Percentiles rank a stretch among this genome's conserved stretches.
Evolutionary conservation across 2,797 vertebrate species (phyloP).

Genomic region (Orientallactaga sibirica): DNA sequence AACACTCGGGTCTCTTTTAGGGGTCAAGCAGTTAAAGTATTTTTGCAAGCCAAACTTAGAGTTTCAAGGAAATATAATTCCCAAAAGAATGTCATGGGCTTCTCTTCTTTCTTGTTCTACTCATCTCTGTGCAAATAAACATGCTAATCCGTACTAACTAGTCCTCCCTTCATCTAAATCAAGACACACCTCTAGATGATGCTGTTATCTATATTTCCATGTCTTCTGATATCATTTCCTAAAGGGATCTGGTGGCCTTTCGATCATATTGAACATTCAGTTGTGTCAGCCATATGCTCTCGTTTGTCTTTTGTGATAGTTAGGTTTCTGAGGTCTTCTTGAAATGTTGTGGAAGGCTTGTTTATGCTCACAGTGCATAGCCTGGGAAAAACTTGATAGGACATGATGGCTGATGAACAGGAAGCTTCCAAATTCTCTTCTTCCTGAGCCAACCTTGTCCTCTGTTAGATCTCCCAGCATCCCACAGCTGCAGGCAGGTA

Average conservation of each 20-base stretch:
- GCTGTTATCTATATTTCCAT: neutral
- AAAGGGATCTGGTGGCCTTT: neutral
- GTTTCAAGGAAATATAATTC: neutral
- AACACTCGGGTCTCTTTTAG: neutral
- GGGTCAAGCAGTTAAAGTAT: neutral
- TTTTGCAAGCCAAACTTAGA: neutral
- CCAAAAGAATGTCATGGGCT: neutral
- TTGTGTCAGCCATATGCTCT: neutral
- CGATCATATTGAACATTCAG: neutral
- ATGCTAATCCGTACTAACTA: neutral
- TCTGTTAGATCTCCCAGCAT: neutral
- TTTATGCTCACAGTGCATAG: neutral
- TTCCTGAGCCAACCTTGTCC: neutral
- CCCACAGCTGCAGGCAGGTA: neutral
- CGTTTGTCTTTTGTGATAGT: neutral
- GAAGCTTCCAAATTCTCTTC: neutral
- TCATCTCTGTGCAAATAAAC: neutral
- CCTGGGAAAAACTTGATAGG: neutral
- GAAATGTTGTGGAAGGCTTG: neutral
- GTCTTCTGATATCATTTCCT: neutral
- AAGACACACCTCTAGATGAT: neutral
- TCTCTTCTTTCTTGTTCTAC: neutral
- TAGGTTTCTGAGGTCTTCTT: neutral
- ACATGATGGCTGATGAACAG: neutral
- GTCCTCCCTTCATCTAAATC: neutral